Evolutionary conservation across 2,888 invertebrate genomes (phyloP), one percentile per base, ranked within the genome.

Genomic region (Bellardia pandia): DNA sequence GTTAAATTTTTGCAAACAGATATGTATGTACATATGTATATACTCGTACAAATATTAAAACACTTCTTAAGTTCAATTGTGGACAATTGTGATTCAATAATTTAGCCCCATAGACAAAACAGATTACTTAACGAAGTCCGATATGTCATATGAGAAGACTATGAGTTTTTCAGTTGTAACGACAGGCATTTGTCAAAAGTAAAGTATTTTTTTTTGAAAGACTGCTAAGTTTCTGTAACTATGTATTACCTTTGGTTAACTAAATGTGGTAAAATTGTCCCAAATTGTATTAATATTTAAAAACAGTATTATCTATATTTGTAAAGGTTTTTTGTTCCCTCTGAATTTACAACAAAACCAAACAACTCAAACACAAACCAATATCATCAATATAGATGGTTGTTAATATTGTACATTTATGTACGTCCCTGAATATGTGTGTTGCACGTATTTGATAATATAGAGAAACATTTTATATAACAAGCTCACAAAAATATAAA

Each of bases 401-500:
- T 64, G 40, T 64, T 64, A 66, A 66, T 42, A 45, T 66, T 66
- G 66, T 11, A 80, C 56, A 78, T 60, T 60, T 60, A 56, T 37
- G 40, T 62, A 56, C 62, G 40, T 62, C 62, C 33, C 37, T 40
- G 37, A 2, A 37, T 14, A 14, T 14, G 13, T 42, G 11, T 16
- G 66, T 42, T 66, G 23, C 5, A 30, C 45, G 58, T 60, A 60
- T 33, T 48, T 8, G 37, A 37, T 5, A 37, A 7, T 33, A 62
- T 11, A 33, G 33, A 45, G 56, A 7, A 45, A 33, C 58, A 58
- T 68, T 78, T 58, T 77, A 14, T 78, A 56, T 66, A 58, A 56
- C 45, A 84, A 72, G 33, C 30, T 72, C 53, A 75, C 14, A 69
- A 53, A 69, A 62, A 79, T 51, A 71, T 30, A 76, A 74, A 74